These are phyloP conservation scores for Siniperca knerii DNA, from an alignment of 2,113 vertebrate genomes.

Conservation along the genomic window DNA sequence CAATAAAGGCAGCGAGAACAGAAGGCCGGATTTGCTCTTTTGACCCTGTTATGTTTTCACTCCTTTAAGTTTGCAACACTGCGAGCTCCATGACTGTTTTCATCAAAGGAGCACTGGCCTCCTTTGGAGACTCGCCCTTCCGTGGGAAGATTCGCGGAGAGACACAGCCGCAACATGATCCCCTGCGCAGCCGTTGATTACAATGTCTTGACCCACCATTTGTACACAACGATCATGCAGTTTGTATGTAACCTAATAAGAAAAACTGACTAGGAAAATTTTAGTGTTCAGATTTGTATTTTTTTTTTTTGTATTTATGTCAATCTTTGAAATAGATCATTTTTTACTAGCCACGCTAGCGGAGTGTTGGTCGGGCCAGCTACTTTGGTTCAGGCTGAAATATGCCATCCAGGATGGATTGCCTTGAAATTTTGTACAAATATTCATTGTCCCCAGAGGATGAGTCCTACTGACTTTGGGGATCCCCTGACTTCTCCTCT, in stretches of 20 bases:
- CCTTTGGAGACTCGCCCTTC: constrained; percentile 65
- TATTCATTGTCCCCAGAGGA: not conserved
- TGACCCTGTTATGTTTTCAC: constrained; percentile 71
- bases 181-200: constrained; percentile 30
- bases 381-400: not conserved
- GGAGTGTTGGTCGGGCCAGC: not conserved
- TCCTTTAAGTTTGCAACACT: constrained; percentile 65
- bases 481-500: not conserved
- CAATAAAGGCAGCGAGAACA: constrained; percentile 74
- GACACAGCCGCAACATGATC: constrained; percentile 66
- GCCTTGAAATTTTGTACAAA: not conserved
- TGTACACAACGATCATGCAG: constrained; percentile 23
- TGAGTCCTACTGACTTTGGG: not conserved
- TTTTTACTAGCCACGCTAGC: not conserved
- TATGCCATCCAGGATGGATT: not conserved
- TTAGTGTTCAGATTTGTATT: not conserved
- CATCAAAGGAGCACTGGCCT: constrained; percentile 57
- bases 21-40: constrained; percentile 74
- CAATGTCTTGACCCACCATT: constrained; percentile 39
- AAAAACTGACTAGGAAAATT: not conserved
- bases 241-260: not conserved
- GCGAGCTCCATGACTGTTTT: constrained; percentile 44
- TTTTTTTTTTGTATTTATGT: not conserved
- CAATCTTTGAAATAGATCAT: not conserved
- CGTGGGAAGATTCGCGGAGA: constrained; percentile 68